Base-by-base conservation (phyloP, 2,888 invertebrate genomes). In the Trichacis sp. region DNA sequence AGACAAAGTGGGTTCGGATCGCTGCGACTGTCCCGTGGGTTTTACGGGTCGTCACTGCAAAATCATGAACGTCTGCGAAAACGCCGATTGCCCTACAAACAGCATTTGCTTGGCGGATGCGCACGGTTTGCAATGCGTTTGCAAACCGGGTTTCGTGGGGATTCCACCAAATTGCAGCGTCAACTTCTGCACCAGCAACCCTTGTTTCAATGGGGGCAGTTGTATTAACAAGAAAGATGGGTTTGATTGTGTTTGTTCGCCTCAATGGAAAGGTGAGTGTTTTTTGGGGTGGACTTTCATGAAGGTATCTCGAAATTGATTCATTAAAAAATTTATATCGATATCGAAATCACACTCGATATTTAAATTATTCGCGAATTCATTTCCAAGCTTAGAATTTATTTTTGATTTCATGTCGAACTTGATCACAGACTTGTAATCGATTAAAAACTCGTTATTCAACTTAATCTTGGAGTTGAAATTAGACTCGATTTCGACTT, bases 131-230 rank as follows among this genome's bases (percentile, higher is more conserved):
- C 85, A 86, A 59, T 92, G 92, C 80, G 87, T 89, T 11, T 92
- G 92, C 74, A 91, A 90, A 73, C 82, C 87, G 1, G 92, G 91
- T 29, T 91, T 70, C 63, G 75, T 81, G 64, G 83, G 83, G 46
- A 78, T 73, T 71, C 81, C 82, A 1, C 82, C 82, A 6, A 86
- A 87, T 63, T 87, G 87, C 72, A 85, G 84, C 9, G 84, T 87
- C 69, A 80, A 81, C 50, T 87, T 86, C 38, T 95, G 94, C 83
- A 87, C 88, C 67, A 89, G 87, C 42, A 89, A 89, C 72, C 92
- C 91, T 40, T 95, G 95, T 77, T 87, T 87, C 67, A 91, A 94
- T 84, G 93, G 92, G 0, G 94, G 90, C 58, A 88, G 88, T n/a
- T 94, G 94, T 84, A 76, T 80, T 46, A 86, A 87, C 59, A 84